Conservation (phyloP, 2,888 invertebrate species). For the Gari tellinella region DNA sequence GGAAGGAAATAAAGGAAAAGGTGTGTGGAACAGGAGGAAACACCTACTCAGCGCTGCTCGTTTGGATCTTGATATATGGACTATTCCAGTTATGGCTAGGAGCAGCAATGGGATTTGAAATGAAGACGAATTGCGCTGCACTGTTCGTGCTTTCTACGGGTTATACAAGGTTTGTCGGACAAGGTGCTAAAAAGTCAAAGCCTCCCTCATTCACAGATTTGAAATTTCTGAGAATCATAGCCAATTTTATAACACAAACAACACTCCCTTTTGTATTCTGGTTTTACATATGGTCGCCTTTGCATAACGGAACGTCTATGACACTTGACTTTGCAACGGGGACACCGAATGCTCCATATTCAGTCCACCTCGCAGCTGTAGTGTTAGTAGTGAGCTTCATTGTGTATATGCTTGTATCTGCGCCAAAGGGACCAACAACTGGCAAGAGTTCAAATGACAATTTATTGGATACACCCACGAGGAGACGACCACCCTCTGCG, state of each 20-base stretch:
- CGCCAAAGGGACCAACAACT: neutral
- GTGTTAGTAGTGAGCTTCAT: conserved; percentile 2
- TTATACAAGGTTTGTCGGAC: conserved; percentile 13
- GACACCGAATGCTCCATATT: neutral
- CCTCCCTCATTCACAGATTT: conserved; percentile 6
- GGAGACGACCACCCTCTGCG: conserved; percentile 8
- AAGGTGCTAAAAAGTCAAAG: conserved; percentile 4
- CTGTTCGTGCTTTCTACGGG: conserved; percentile 10
- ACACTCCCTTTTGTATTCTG: conserved; percentile 22
- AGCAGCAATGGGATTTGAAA: neutral
- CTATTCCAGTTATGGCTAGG: conserved; percentile 3
- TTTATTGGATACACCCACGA: neutral
- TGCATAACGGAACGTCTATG: conserved; percentile 14
- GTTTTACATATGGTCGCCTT: conserved; percentile 31
- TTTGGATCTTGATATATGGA: conserved; percentile 36
- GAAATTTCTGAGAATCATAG: conserved; percentile 3
- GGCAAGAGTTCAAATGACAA: neutral
- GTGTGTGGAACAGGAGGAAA: conserved; percentile 35
- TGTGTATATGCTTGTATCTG: neutral
- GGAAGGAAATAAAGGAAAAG: conserved; percentile 30
- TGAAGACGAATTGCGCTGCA: neutral
- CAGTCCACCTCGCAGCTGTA: neutral
- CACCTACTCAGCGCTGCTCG: conserved; percentile 29
- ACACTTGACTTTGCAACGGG: conserved; percentile 1
- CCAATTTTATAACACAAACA: neutral